Evolutionary conservation across 37 sponge, comb jelly and placozoan species (phyloP), one percentile per base, ranked within the genome.

Genomic region (Lycopodina hypogea): DNA sequence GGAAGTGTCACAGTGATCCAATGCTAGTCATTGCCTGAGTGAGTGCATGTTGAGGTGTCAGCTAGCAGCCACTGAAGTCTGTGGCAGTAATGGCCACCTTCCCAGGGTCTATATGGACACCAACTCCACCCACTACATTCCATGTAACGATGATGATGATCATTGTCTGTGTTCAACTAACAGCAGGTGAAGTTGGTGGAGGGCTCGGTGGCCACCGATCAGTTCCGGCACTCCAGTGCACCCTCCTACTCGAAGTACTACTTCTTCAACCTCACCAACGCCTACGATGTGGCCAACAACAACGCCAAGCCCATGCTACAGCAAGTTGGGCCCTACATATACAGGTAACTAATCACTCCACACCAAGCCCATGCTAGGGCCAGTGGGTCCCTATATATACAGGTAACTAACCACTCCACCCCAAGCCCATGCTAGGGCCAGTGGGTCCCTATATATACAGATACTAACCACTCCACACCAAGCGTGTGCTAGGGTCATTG

Each of bases 341-440:
- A 89, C 78, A 62, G 70, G 90, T 89, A 80, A n/a, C n/a, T n/a
- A n/a, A n/a, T n/a, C n/a, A n/a, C n/a, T n/a, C 4, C 78, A 81
- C 0, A 87, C 86, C 29, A 81, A 75, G 56, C 84, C 89, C 6
- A 59, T 59, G 11, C 58, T 95, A 2, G 68, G 69, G 28, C 81
- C 88, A 24, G 42, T 88, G 35, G 95, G 95, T 26, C 95, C 95
- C 7, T 95, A 85, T 58, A 55, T 60, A 0, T 95, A 89, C 78
- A 62, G 70, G 90, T 89, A 80, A n/a, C n/a, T n/a, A n/a, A n/a
- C n/a, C n/a, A n/a, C n/a, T n/a, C 4, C 78, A 81, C 0, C 87
- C 86, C 29, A 81, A 75, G 56, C 84, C 89, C 6, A 59, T 59
- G 11, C 58, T 95, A 2, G 68, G 69, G 28, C 81, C 88, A 24